phyloP scores from a whole-genome alignment of 2,113 vertebrate genomes.

The Poecilia latipinna region DNA sequence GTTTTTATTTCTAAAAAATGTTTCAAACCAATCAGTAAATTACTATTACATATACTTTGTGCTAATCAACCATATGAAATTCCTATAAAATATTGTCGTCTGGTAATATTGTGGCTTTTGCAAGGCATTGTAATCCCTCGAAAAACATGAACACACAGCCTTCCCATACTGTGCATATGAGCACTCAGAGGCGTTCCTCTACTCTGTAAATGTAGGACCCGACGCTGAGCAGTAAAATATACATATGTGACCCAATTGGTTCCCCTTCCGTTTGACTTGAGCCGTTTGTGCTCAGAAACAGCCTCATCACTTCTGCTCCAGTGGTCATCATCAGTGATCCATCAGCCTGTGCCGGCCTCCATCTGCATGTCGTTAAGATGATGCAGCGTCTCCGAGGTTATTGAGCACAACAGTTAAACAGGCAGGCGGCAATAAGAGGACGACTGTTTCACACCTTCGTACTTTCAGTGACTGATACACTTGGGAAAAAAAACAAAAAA shows the following conservation, averaged over 20 bases:
- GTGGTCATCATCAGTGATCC: background rate
- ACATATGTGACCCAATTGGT: conserved; percentile 55
- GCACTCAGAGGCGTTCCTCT: conserved; percentile 15
- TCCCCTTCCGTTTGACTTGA: conserved; percentile 65
- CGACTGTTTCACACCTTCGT: conserved; percentile 22
- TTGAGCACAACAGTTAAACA: conserved; percentile 58
- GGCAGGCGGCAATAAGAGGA: conserved; percentile 43
- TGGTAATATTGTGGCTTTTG: background rate
- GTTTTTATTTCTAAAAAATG: background rate
- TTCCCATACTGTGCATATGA: background rate
- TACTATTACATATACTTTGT: too few relatives aligned
- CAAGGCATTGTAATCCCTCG: background rate
- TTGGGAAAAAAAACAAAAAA: too few relatives aligned
- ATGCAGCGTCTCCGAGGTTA: conserved; percentile 31
- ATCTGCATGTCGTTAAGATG: conserved; percentile 56
- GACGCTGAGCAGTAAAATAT: conserved; percentile 46
- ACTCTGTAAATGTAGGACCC: conserved; percentile 20
- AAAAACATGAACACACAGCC: background rate
- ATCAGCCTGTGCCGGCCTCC: background rate
- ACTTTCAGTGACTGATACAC: background rate
- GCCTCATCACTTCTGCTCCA: conserved; percentile 55
- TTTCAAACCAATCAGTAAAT: background rate
- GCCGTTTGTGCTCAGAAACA: conserved; percentile 65
- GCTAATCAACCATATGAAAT: background rate
- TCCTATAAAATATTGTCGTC: background rate